phyloP scores from a whole-genome alignment of 2,113 vertebrate genomes.

The Gasterosteus aculeatus region DNA sequence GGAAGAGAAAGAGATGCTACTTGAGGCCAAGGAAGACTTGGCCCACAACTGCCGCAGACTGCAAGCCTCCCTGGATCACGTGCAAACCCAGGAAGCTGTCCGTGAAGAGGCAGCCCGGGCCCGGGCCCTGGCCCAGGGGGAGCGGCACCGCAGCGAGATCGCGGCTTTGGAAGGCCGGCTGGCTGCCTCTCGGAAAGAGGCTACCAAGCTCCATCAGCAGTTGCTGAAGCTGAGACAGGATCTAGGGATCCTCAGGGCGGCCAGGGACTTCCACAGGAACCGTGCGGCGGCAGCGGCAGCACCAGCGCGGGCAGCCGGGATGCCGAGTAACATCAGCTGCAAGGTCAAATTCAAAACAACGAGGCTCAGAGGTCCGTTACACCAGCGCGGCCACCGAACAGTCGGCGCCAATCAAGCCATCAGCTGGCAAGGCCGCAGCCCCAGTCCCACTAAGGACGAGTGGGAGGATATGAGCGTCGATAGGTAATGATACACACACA shows the following conservation, averaged over 20 bases:
- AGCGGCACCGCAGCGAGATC: slow-evolving; percentile 76
- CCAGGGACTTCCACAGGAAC: slow-evolving; percentile 77
- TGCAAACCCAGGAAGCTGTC: slow-evolving; percentile 70
- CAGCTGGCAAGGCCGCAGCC: slow-evolving; percentile 85
- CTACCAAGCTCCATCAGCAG: slow-evolving; percentile 78
- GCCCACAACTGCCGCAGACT: slow-evolving; percentile 77
- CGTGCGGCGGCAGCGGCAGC: slow-evolving; percentile 43
- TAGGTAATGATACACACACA: slow-evolving; percentile 85
- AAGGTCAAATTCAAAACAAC: slow-evolving; percentile 88
- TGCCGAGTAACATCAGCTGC: slow-evolving; percentile 74
- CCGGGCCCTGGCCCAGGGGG: slow-evolving; percentile 70
- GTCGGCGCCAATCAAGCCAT: slow-evolving; percentile 90
- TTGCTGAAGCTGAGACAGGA: slow-evolving; percentile 81
- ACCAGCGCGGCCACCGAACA: slow-evolving; percentile 82
- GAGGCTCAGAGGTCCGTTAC: slow-evolving; percentile 79
- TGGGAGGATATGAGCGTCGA: slow-evolving; percentile 95
- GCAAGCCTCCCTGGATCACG: slow-evolving; percentile 80
- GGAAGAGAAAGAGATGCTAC: slow-evolving; percentile 81
- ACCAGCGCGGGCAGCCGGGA: slow-evolving; percentile 43
- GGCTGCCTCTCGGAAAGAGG: slow-evolving; percentile 76
- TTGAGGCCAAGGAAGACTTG: slow-evolving; percentile 82
- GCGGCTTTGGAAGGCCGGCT: slow-evolving; percentile 79
- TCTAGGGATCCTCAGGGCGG: slow-evolving; percentile 79
- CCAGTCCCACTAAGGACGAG: slow-evolving; percentile 90
- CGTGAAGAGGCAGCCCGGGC: slow-evolving; percentile 76